A percentile compares a stretch with the other conserved stretches of the same genome.
Evolutionary conservation across 2,888 invertebrate species (phyloP).

Genomic region (Platycnemis pennipes): DNA sequence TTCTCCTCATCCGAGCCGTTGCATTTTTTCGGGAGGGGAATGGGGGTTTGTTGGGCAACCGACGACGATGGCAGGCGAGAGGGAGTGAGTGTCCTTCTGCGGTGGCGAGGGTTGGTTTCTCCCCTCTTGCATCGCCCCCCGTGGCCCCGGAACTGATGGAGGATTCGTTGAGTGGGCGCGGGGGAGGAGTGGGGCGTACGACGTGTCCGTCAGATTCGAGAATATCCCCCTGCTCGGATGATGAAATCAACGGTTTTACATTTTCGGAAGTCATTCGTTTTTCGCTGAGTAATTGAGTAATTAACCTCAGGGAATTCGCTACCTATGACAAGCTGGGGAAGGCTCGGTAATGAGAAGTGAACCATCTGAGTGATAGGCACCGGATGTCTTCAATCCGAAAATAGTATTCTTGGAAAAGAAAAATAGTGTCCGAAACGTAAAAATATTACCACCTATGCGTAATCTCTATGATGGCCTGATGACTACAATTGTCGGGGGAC

Average conservation of each 20-base stretch:
- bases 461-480: too few relatives aligned
- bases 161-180: neutral
- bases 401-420: too few relatives aligned
- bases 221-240: neutral
- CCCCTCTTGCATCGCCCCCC: neutral
- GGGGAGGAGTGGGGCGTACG: neutral
- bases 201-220: neutral
- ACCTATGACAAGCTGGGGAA: neutral
- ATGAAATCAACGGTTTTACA: neutral
- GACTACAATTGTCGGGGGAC: too few relatives aligned
- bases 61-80: neutral
- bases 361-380: neutral
- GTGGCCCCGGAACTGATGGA: neutral
- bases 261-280: neutral
- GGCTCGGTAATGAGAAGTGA: neutral
- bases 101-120: neutral
- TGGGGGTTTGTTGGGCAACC: neutral
- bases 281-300: neutral
- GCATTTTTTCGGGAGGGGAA: neutral
- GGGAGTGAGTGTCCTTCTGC: neutral
- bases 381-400: neutral
- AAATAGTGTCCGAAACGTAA: too few relatives aligned
- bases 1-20: conserved; percentile 17
- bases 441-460: too few relatives aligned
- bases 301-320: neutral